Base-by-base conservation (phyloP, 2,888 invertebrate species). In the Lepidocyrtoides sp. region DNA sequence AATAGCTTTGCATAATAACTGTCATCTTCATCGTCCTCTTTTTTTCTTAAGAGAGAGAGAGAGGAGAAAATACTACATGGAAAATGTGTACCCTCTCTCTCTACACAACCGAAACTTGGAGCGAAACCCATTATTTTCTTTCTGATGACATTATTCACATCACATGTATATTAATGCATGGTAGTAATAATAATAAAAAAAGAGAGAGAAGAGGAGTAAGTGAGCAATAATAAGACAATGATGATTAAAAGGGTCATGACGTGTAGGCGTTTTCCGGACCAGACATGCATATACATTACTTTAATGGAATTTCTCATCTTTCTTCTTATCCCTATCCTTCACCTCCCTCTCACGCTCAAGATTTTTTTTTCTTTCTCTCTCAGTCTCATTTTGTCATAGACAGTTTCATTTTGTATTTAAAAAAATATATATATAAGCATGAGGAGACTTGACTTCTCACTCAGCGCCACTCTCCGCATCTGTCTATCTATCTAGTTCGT, bases 1-100 rank as follows among this genome's bases (percentile, higher is more conserved):
- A 79, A 79, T 79, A 79, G 77, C 63, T 63, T 60, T 63, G 60
- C 82, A 82, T 82, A 32, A 82, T 81, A 82, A 84, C 63, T 84
- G 84, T 84, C 84, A 84, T 82, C 36, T 14, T 82, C 82, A 29
- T 57, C 17, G 17, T 10, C 20, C 23, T 57, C 51, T 10, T 51
- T 8, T 4, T 57, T 20, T 57, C 20, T 20, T 57, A 12, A 41
- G 7, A 23, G 48, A 14, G n/a, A 29, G n/a, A 29, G 29, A 29
- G 14, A 66, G 32, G 10, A 12, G 7, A 12, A 12, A 12, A 2
- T 10, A 57, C 20, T 20, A 57, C 20, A 57, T 0, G 1, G 20
- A 17, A 10, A 57, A 3, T 17, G 4, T 10, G 20, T 2, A 57
- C 20, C 17, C 7, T 57, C 3, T 17, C 57, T 57, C 10, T 57